phyloP scores from a whole-genome alignment of 2,797 vertebrate genomes.

The Danionella dracula region DNA sequence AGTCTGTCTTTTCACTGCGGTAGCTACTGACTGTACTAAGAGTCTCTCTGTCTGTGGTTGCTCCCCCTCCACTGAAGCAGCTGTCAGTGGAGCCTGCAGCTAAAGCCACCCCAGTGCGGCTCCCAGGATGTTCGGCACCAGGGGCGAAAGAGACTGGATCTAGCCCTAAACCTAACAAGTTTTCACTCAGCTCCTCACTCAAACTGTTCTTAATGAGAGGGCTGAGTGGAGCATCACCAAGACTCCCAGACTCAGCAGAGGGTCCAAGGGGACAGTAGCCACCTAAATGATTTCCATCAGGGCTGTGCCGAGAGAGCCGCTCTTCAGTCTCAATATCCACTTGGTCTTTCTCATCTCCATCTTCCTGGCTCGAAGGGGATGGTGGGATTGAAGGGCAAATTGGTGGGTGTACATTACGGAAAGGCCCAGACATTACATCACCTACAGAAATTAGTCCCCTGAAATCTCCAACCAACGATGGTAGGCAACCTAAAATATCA shows the following conservation, averaged over 20 bases:
- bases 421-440: slow-evolving; percentile 56
- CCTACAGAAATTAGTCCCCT: slow-evolving; percentile 60
- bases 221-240: slow-evolving; percentile 81
- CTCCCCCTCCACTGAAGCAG: slow-evolving; percentile 79
- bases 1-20: slow-evolving; percentile 87
- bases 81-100: slow-evolving; percentile 83
- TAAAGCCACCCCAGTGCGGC: slow-evolving; percentile 65
- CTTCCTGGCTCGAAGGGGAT: slow-evolving; percentile 71
- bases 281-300: slow-evolving; percentile 47
- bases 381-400: slow-evolving; percentile 69
- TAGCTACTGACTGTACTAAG: slow-evolving; percentile 85
- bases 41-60: slow-evolving; percentile 79
- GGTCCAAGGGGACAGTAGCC: slow-evolving; percentile 68
- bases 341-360: slow-evolving; percentile 70
- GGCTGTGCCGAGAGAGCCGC: slow-evolving; percentile 48
- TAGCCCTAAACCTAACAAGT: slow-evolving; percentile 77
- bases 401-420: slow-evolving; percentile 53
- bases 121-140: slow-evolving; percentile 68
- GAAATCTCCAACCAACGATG: slow-evolving; percentile 66
- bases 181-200: slow-evolving; percentile 82
- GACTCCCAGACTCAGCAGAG: slow-evolving; percentile 71
- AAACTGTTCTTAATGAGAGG: slow-evolving; percentile 84
- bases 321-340: slow-evolving; percentile 49
- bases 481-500: slow-evolving; percentile 51
- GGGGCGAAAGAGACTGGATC: slow-evolving; percentile 76